phyloP scores from a whole-genome alignment of 2,797 vertebrate species.

The Mormyrops attenuatus region DNA sequence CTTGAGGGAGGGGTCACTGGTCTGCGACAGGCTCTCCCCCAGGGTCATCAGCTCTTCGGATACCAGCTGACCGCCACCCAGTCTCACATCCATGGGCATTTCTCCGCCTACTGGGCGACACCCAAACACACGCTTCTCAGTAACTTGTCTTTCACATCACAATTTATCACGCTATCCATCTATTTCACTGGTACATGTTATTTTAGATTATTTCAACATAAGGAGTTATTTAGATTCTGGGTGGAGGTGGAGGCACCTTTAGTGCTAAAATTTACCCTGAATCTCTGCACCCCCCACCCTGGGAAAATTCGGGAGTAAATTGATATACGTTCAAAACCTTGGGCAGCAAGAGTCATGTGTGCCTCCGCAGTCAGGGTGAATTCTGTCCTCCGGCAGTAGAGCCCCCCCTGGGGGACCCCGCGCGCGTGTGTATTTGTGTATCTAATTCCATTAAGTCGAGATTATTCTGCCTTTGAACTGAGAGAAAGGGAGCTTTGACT shows the following conservation, averaged over 20 bases:
- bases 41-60: constrained; percentile 98
- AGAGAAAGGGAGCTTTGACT: constrained; percentile 30
- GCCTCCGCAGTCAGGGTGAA: constrained; percentile 36
- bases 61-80: constrained; percentile 90
- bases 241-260: constrained; percentile 15
- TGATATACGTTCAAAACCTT: constrained; percentile 31
- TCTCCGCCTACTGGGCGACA: constrained; percentile 79
- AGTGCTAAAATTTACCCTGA: constrained; percentile 21
- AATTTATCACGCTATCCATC: constrained; percentile 17
- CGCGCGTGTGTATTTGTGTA: constrained; percentile 43
- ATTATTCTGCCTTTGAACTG: constrained; percentile 38
- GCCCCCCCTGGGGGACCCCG: constrained; percentile 31
- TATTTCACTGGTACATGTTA: constrained; percentile 16
- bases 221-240: constrained; percentile 29
- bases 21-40: constrained; percentile 93
- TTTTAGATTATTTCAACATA: constrained; percentile 24
- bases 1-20: constrained; percentile 93
- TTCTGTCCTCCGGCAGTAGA: constrained; percentile 34
- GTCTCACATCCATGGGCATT: constrained; percentile 88
- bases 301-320: constrained; percentile 34
- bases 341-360: constrained; percentile 36
- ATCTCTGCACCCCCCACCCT: not conserved
- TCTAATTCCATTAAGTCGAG: constrained; percentile 46
- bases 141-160: not conserved
- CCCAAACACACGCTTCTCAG: not conserved